Evolutionary conservation across 2,113 vertebrate species (phyloP).

Genomic region (Nansenia antarctica): DNA sequence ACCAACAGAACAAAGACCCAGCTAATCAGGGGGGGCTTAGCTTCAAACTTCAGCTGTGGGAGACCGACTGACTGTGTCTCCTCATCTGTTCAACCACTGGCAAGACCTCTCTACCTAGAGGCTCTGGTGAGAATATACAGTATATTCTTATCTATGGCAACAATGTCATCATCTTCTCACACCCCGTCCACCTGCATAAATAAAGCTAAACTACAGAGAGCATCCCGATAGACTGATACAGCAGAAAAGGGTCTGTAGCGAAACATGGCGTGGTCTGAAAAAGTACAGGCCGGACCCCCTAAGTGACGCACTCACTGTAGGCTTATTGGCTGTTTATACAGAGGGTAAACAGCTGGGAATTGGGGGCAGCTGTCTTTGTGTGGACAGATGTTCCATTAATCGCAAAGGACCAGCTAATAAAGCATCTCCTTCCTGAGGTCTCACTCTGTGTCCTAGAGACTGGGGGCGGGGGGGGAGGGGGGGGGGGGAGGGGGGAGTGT

Average conservation of each 20-base stretch:
- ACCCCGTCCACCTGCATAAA: slow-evolving; percentile 29
- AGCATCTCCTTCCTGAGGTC: slow-evolving; percentile 59
- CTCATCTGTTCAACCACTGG: slow-evolving; percentile 24
- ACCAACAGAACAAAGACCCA: slow-evolving; percentile 60
- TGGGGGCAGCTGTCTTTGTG: slow-evolving; percentile 61
- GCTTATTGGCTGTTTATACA: slow-evolving; percentile 63
- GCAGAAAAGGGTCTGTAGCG: not conserved
- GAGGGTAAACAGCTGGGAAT: slow-evolving; percentile 69
- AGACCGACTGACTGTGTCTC: slow-evolving; percentile 13
- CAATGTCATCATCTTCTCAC: slow-evolving; percentile 24
- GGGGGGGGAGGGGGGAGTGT: slow-evolving; percentile 39
- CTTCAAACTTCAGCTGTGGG: slow-evolving; percentile 48
- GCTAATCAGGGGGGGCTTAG: slow-evolving; percentile 33
- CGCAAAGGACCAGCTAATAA: slow-evolving; percentile 64
- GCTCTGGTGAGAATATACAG: slow-evolving; percentile 27
- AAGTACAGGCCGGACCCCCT: slow-evolving; percentile 38
- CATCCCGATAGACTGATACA: too few species aligned
- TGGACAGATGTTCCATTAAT: slow-evolving; percentile 76
- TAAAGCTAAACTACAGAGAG: slow-evolving; percentile 10
- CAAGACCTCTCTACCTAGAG: slow-evolving; percentile 35
- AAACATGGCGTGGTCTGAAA: slow-evolving; percentile 17
- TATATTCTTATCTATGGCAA: slow-evolving; percentile 12
- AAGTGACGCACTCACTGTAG: slow-evolving; percentile 44
- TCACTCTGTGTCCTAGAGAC: slow-evolving; percentile 43
- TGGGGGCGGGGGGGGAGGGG: not conserved